Evolutionary conservation across 1,140 invertebrate species (phyloP), one percentile per base, ranked within the genome.

Genomic region (Drosophila pallidifrons): DNA sequence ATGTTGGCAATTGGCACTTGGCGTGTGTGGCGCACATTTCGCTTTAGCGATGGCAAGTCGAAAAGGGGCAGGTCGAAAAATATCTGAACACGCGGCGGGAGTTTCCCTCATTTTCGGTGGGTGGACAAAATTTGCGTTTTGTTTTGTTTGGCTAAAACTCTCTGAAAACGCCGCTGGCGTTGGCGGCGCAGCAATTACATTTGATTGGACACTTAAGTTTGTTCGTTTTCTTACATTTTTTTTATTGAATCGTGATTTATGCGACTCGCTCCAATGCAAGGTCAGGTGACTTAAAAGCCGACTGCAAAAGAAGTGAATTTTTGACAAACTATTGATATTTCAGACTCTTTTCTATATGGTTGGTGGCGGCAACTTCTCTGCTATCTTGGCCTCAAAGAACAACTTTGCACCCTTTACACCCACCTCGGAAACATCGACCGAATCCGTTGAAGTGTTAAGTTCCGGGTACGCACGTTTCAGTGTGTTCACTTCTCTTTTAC

Each of bases 141-240:
- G 59, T 75, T 71, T 58, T 47, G 46, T 54, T 61, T 49, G 68
- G 45, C 3, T 5, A 47, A 10, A 54, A 28, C 20, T 25, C 20
- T 25, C 75, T 59, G 57, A 64, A 52, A 61, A 43, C 32, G 35
- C 52, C 41, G 47, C 55, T 43, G 52, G 41, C 64, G 64, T 52
- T 52, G 61, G 66, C 68, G 49, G 49, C 52, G 63, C 46, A 65
- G 81, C 81, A 81, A 90, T 89, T 89, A 89, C 72, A 61, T 81
- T 89, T 89, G 85, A 89, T 89, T 89, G 85, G 85, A 85, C 85
- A 88, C 85, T 88, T 88, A 85, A 79, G 51, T 68, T 81, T 65
- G 59, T 73, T 73, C 28, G 57, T 51, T 45, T 80, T 63, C 25
- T 45, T 80, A 58, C 25, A 20, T 87, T 88, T 87, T 77, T 55